These are phyloP conservation scores for Conus canariensis DNA, from an alignment of 2,888 invertebrate genomes.

Conservation along the genomic window DNA sequence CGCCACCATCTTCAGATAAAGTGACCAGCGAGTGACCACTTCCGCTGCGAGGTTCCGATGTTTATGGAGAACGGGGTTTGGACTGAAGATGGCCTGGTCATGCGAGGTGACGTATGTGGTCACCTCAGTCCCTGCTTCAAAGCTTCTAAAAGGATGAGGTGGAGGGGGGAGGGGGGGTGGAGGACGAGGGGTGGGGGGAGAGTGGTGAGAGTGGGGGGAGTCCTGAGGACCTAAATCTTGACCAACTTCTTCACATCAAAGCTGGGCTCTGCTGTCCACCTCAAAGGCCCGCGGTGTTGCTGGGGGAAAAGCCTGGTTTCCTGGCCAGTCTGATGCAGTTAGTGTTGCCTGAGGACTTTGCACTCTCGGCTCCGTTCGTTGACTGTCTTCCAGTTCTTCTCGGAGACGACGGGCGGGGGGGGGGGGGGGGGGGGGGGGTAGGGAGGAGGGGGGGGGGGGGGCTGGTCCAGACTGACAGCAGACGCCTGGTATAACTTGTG, in stretches of 20 bases:
- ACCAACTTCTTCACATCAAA: constrained; percentile 33
- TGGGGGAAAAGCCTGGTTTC: background rate
- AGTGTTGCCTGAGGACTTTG: background rate
- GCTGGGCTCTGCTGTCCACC: background rate
- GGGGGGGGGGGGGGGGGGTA: too few relatives aligned
- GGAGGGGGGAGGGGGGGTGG: too few relatives aligned
- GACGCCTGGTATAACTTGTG: too few relatives aligned
- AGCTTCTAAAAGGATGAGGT: too few relatives aligned
- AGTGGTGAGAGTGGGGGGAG: too few relatives aligned
- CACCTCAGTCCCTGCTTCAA: too few relatives aligned
- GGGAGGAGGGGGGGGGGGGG: too few relatives aligned
- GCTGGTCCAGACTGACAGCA: too few relatives aligned
- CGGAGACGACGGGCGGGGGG: background rate
- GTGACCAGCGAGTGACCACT: constrained; percentile 7
- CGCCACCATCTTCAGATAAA: background rate
- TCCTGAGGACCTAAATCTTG: background rate
- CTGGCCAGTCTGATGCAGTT: background rate
- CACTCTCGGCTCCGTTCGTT: background rate
- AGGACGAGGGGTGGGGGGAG: too few relatives aligned
- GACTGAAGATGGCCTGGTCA: background rate
- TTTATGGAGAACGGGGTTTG: background rate
- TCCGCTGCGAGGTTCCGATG: background rate
- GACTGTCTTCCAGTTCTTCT: background rate
- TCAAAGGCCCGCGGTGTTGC: background rate
- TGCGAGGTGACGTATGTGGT: background rate